Conservation (phyloP, 2,113 vertebrate species). For the Cyphomyrus discorhynchus region DNA sequence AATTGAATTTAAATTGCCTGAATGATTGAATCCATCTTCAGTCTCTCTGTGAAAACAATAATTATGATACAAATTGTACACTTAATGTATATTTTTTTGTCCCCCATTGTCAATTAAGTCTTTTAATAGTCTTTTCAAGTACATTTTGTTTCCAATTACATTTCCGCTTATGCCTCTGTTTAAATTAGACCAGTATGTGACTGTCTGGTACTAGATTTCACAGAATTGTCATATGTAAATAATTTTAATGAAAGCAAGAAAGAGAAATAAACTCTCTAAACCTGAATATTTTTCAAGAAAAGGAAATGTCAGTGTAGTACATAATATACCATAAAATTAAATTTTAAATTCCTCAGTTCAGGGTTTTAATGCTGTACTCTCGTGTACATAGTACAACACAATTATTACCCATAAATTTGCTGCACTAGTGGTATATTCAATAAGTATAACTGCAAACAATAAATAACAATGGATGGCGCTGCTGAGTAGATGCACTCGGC, state of each 20-base stretch:
- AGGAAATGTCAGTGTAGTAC: background rate
- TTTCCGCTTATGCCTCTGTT: background rate
- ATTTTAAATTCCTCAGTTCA: background rate
- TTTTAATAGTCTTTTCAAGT: background rate
- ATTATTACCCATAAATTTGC: background rate
- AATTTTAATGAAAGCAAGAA: background rate
- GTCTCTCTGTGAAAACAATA: background rate
- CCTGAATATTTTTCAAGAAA: background rate
- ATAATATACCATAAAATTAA: background rate
- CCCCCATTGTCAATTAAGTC: background rate
- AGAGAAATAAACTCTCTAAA: background rate
- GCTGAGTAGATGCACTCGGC: background rate
- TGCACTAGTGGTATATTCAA: background rate
- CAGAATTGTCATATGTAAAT: background rate
- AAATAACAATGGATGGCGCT: background rate
- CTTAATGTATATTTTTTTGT: background rate
- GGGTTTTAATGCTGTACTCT: background rate
- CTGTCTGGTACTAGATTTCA: background rate
- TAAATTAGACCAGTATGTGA: background rate
- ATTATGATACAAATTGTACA: background rate
- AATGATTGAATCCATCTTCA: background rate
- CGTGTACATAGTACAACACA: background rate
- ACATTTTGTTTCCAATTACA: background rate
- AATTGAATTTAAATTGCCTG: conserved; percentile 14
- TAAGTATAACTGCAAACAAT: background rate